Percentiles rank a stretch among this genome's conserved stretches.
Evolutionary conservation across 2,113 vertebrate genomes (phyloP).

Genomic region (Rhinopomastus cyanomelas): DNA sequence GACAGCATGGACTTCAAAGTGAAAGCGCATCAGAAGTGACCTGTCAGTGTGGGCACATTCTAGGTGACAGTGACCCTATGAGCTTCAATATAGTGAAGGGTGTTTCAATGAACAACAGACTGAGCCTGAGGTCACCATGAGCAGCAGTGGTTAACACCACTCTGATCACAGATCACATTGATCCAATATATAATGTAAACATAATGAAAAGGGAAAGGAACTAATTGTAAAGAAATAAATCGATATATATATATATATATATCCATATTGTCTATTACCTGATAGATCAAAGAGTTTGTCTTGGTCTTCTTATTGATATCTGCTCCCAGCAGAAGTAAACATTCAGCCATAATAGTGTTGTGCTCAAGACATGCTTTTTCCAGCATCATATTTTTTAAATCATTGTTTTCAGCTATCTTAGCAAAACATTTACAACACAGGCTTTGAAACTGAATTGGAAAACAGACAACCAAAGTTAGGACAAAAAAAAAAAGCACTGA

Average conservation of each 20-base stretch:
- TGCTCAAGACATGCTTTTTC: constrained; percentile 86
- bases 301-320: constrained; percentile 87
- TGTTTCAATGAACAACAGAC: not conserved
- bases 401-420: constrained; percentile 82
- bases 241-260: not conserved
- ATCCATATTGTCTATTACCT: constrained; percentile 72
- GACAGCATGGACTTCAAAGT: not conserved
- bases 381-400: constrained; percentile 84
- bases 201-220: not conserved
- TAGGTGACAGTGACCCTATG: not conserved
- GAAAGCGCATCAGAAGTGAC: not conserved
- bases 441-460: constrained; percentile 78
- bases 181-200: not conserved
- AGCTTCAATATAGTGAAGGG: not conserved
- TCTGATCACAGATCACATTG: not conserved
- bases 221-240: not conserved
- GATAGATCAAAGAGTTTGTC: constrained; percentile 86
- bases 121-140: not conserved
- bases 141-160: not conserved
- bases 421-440: constrained; percentile 87
- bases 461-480: constrained; percentile 5
- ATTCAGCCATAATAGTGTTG: constrained; percentile 85
- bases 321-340: constrained; percentile 88
- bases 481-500: not conserved
- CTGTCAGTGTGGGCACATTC: not conserved